A percentile compares a stretch with the other conserved stretches of the same genome.
These are phyloP conservation scores for Sus cebifrons DNA, from an alignment of 2,797 vertebrate species.

Conservation along the genomic window DNA sequence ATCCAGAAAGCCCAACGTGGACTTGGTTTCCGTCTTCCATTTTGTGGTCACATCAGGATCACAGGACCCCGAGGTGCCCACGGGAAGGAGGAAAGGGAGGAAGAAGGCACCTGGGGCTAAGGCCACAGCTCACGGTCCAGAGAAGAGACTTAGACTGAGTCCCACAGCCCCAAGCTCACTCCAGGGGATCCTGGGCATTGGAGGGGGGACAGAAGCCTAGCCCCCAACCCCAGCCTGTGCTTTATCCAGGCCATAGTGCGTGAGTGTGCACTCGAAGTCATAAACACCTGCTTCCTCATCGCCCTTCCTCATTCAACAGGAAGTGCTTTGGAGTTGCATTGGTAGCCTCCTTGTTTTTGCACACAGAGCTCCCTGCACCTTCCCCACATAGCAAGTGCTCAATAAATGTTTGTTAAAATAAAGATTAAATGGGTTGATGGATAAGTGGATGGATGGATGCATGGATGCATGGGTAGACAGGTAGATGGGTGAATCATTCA, in stretches of 20 bases:
- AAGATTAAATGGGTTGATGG: neutral
- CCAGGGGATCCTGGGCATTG: neutral
- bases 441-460: too few species aligned
- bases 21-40: neutral
- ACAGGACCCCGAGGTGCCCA: neutral
- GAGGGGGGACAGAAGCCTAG: rapidly evolving
- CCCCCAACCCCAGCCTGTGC: rapidly evolving
- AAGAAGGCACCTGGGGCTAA: rapidly evolving
- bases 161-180: neutral
- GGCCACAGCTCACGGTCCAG: neutral
- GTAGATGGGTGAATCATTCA: neutral
- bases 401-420: neutral
- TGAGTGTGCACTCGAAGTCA: neutral
- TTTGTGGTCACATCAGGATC: neutral
- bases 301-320: neutral
- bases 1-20: neutral
- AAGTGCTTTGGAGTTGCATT: neutral
- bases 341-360: neutral
- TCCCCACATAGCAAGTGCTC: neutral
- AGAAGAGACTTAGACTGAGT: too few species aligned
- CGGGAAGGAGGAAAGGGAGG: neutral
- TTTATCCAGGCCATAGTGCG: rapidly evolving
- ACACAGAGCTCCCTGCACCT: neutral
- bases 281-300: neutral
- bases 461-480: neutral